Base-by-base conservation (phyloP, 1,140 invertebrate genomes). In the Pollicipes pollicipes region DNA sequence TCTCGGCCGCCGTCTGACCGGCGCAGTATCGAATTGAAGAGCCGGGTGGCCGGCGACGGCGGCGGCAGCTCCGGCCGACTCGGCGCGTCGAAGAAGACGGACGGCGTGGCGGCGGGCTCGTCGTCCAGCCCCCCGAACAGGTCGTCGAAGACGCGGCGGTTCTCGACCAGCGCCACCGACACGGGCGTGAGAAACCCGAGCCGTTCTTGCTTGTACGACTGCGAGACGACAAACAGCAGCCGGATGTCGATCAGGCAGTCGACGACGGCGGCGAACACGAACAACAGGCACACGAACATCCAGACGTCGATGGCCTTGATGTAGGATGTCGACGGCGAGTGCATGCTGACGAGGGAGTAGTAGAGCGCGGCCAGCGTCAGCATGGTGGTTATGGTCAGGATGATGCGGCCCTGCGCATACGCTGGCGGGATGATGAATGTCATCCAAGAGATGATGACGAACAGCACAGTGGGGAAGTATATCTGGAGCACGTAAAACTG, bases 161-260 rank as follows among this genome's bases (percentile, higher is more conserved):
- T 58, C 45, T 58, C 45, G 13, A 58, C 45, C 13, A 58, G 45
- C 17, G 45, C 45, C 45, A 58, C 45, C 2, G 45, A 58, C 13
- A 58, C 45, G 45, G 45, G 45, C 6, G 45, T 58, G 10, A 58
- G 45, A 24, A 58, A 58, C 13, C 45, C 45, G 97, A 58, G 45
- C 17, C 24, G 13, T 21, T 58, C 13, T 21, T 24, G 45, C 21
- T 58, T 58, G 45, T 58, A 58, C 45, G 45, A 58, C 45, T 58
- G 45, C 21, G 45, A 58, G 45, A 58, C 45, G 45, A 58, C 45
- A 58, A 58, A 58, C 45, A 58, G 17, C 45, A 58, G 45, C 2
- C 45, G 45, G 45, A 58, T 58, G 45, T 58, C 45, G 8, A 58
- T 21, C 45, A 58, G 45, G 24, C 45, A 58, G 45, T 58, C 45